phyloP scores from a whole-genome alignment of 2,113 vertebrate species.

The Holacanthus passer region DNA sequence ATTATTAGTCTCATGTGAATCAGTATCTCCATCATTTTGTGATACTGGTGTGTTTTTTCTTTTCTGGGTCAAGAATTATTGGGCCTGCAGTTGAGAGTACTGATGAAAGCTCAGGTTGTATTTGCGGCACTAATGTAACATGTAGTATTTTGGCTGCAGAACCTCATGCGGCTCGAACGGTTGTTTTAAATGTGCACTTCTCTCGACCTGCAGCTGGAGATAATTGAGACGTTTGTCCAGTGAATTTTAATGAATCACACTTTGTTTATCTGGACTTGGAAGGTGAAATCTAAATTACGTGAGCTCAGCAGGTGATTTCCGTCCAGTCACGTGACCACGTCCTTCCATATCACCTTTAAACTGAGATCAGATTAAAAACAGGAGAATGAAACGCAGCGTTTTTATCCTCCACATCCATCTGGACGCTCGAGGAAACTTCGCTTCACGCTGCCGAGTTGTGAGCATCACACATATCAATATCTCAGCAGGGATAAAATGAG shows the following conservation, averaged over 20 bases:
- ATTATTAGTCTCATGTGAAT: background rate
- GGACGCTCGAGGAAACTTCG: background rate
- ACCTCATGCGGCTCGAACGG: background rate
- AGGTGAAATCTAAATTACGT: background rate
- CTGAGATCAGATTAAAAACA: background rate
- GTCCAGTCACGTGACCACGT: background rate
- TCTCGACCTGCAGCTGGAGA: no score
- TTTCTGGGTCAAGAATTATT: background rate
- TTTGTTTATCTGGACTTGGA: background rate
- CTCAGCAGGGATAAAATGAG: background rate
- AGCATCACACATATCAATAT: constrained; percentile 3
- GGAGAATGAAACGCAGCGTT: no score
- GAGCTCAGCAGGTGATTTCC: background rate
- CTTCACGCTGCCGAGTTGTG: constrained; percentile 5
- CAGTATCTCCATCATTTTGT: background rate
- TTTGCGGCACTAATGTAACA: background rate
- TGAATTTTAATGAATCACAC: background rate
- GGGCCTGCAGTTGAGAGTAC: background rate
- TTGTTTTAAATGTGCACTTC: no score
- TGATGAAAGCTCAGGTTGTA: background rate
- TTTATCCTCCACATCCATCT: background rate
- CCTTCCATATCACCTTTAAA: background rate
- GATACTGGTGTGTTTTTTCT: background rate
- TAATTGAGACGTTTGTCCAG: no score
- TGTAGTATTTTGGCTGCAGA: background rate